These are phyloP conservation scores for Pseudorhombus dupliciocellatus DNA, from an alignment of 2,113 vertebrate genomes.

Conservation along the genomic window DNA sequence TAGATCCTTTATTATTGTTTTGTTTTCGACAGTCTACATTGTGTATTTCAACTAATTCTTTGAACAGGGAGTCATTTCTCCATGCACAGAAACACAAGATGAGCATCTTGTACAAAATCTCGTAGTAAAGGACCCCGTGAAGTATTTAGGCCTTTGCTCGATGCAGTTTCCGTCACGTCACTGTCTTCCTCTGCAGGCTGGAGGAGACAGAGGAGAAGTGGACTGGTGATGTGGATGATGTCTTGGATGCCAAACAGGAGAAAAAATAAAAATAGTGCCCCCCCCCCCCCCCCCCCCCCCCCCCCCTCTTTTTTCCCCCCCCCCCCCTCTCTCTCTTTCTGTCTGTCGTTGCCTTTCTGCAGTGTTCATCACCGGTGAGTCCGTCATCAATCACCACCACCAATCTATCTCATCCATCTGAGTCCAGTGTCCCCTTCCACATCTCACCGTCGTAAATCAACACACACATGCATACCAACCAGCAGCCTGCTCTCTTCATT, in stretches of 20 bases:
- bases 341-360: conserved; percentile 27
- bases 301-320: neutral
- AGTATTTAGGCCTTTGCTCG: neutral
- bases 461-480: conserved; percentile 44
- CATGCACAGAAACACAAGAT: too few species aligned
- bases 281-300: neutral
- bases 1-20: too few species aligned
- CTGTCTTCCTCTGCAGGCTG: neutral
- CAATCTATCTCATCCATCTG: conserved; percentile 56
- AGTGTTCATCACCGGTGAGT: conserved; percentile 28
- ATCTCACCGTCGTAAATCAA: conserved; percentile 59
- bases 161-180: neutral
- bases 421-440: conserved; percentile 41
- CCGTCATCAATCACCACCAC: conserved; percentile 61
- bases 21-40: too few species aligned
- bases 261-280: neutral
- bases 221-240: neutral
- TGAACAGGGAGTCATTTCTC: too few species aligned
- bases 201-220: neutral
- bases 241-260: neutral
- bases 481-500: conserved; percentile 27
- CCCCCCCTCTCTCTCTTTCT: conserved; percentile 1
- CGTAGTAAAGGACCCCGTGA: neutral
- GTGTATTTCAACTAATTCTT: too few species aligned
- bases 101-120: too few species aligned